phyloP scores from a whole-genome alignment of 2,888 invertebrate species.

The Bimastos eiseni region DNA sequence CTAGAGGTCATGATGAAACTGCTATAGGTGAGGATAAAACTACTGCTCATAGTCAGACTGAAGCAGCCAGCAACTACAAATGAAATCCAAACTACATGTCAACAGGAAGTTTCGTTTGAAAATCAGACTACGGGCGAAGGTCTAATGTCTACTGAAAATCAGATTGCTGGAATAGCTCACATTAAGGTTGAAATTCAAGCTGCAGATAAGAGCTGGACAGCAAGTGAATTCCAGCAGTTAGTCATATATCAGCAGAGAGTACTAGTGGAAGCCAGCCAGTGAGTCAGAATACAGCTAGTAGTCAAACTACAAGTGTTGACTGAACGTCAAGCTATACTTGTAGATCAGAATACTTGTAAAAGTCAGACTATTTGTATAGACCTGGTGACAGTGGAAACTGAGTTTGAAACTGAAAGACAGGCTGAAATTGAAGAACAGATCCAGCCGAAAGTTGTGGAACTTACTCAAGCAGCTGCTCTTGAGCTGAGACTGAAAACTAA shows the following conservation, averaged over 20 bases:
- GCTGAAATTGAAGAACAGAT: not conserved
- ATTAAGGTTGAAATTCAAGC: not conserved
- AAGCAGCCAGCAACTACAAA: not conserved
- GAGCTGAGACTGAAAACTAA: not conserved
- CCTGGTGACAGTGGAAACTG: not conserved
- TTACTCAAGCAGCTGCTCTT: not conserved
- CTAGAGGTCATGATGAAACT: not conserved
- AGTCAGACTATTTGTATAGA: constrained; percentile 3
- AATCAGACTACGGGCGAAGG: not conserved
- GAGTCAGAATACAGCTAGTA: not conserved
- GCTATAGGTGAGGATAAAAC: not conserved
- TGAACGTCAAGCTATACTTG: not conserved
- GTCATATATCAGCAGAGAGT: not conserved
- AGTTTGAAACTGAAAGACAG: not conserved
- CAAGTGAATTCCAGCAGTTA: not conserved
- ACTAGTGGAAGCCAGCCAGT: not conserved
- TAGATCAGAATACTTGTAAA: not conserved
- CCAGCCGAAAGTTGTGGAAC: not conserved
- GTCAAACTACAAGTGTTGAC: constrained; percentile 1
- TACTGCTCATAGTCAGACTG: not conserved
- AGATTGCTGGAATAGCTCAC: not conserved
- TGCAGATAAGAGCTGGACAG: not conserved
- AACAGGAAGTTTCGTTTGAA: not conserved
- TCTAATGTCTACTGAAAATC: not conserved
- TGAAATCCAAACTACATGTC: not conserved